Evolutionary conservation across 2,888 invertebrate species (phyloP).

Genomic region (Torymus auratus): DNA sequence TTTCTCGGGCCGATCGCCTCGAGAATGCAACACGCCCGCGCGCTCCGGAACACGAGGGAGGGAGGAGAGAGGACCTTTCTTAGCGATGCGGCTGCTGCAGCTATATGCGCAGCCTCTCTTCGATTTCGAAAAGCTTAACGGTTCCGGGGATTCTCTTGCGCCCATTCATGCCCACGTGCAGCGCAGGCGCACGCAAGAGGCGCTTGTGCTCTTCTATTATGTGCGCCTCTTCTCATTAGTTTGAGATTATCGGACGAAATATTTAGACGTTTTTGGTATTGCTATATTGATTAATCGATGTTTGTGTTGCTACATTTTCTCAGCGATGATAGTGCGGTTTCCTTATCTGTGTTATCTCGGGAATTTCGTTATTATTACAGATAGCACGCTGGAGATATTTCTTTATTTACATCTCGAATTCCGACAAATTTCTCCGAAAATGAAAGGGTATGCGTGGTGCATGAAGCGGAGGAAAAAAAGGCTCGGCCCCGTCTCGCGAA

Average conservation of each 20-base stretch:
- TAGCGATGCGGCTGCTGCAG: neutral
- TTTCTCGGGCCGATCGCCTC: neutral
- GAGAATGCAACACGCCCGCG: conserved; percentile 32
- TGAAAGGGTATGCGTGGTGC: neutral
- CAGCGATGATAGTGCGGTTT: too few relatives aligned
- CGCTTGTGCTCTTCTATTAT: conserved; percentile 11
- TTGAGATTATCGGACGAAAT: conserved; percentile 13
- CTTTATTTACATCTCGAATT: too few relatives aligned
- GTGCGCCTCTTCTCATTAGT: conserved; percentile 8
- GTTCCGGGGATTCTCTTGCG: conserved; percentile 22
- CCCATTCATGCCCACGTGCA: conserved; percentile 13
- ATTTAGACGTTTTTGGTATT: conserved; percentile 18
- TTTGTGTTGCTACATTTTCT: neutral
- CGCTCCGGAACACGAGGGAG: neutral
- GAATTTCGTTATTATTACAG: too few relatives aligned
- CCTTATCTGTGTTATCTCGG: too few relatives aligned
- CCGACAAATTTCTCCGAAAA: too few relatives aligned
- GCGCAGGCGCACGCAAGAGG: neutral
- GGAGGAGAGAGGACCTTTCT: neutral
- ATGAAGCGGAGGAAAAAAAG: neutral
- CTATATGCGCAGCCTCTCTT: neutral
- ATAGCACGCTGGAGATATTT: too few relatives aligned
- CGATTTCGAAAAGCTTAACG: conserved; percentile 41
- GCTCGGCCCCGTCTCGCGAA: conserved; percentile 11
- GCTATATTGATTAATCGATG: conserved; percentile 7